Conservation (phyloP, 2,797 vertebrate genomes). For the Steatocranus sp. region DNA sequence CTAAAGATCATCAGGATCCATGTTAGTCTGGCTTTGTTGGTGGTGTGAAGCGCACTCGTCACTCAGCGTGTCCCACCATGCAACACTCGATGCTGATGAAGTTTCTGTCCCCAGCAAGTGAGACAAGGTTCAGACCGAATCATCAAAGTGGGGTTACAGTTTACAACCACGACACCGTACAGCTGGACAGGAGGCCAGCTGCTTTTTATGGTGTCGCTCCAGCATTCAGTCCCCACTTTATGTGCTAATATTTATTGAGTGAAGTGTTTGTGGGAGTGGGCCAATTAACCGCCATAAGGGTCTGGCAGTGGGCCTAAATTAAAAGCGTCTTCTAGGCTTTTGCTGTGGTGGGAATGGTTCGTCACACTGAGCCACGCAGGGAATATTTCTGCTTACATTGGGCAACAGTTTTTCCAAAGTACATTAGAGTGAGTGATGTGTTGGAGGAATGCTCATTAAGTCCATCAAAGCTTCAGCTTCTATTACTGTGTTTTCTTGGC, state of each 20-base stretch:
- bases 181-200: conserved; percentile 61
- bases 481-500: fast-evolving
- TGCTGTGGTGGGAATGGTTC: not conserved
- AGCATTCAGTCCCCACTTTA: conserved; percentile 70
- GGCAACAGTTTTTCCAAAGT: not conserved
- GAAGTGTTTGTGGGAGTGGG: not conserved
- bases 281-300: conserved; percentile 37
- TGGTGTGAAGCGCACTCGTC: not conserved
- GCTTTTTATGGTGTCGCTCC: conserved; percentile 70
- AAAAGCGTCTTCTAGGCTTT: not conserved
- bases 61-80: not conserved
- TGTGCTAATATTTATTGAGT: conserved; percentile 56
- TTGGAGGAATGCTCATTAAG: not conserved
- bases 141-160: conserved; percentile 53
- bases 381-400: not conserved
- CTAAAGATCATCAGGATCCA: not conserved
- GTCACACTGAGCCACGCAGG: not conserved
- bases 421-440: not conserved
- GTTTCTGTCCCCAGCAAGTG: conserved; percentile 19
- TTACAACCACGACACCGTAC: conserved; percentile 69
- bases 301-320: not conserved
- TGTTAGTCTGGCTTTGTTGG: not conserved
- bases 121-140: conserved; percentile 59
- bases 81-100: not conserved
- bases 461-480: not conserved